Base-by-base conservation (phyloP, 2,797 vertebrate species). In the Chloroceryle amazona region DNA sequence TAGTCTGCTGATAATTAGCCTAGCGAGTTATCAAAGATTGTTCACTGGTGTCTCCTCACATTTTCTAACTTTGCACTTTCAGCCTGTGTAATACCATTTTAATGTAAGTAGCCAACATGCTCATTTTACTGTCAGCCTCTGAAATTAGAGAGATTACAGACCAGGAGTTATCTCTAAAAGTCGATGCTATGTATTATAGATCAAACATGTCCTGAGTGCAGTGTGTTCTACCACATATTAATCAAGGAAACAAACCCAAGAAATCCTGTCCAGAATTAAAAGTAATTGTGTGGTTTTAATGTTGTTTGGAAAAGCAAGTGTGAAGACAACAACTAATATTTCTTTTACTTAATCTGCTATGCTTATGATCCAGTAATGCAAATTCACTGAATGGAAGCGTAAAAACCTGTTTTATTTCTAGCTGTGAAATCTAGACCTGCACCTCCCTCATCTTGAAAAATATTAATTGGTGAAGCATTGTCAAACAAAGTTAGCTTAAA, bases 351-450 rank as follows among this genome's bases (percentile, higher is more conserved):
- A 47, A 21, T 41, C 15, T 91, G 10, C 26, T 78, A 11, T 1
- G 1, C 7, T 73, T 33, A 5, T 60, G 55, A 54, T 68, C 17
- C 18, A 1, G 0, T 61, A 58, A 47, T 13, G 39, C 3, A 33
- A 39, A 84, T 72, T 61, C 39, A 35, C 9, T 37, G 23, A 63
- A 41, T n/a, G 26, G 9, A 86, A 9, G 12, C 65, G 28, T n/a
- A 47, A 29, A 75, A 51, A 17, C 1, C 10, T 13, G 4, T 57
- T 65, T 60, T 67, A 5, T 33, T 92, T 84, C 44, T 26, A 55
- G 1, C 5, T 29, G 3, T 41, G 14, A 22, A 73, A 2, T 31
- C 28, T 79, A 72, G 11, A 17, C 3, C 22, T 76, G 31, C 6
- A 51, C 4, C 13, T 73, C 10, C 12, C 6, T 73, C 10, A 33